Conservation (phyloP, 2,113 vertebrate species). For the Platysternon megacephalum region DNA sequence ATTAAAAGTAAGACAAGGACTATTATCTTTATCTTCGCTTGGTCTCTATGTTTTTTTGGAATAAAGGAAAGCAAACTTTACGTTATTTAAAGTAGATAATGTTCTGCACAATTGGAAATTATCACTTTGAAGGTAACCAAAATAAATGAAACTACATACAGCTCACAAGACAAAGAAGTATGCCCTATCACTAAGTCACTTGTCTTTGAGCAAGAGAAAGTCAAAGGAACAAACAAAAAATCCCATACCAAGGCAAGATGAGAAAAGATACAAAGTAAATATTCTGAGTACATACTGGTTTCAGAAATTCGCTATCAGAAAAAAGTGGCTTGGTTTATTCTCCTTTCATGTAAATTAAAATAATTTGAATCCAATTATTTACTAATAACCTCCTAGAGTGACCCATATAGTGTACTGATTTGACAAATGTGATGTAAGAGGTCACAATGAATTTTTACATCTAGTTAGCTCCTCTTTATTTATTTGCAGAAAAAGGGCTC, state of each 20-base stretch:
- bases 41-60: not conserved
- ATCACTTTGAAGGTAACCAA: not conserved
- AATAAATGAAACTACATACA: not conserved
- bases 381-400: not conserved
- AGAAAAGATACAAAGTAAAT: not conserved
- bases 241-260: not conserved
- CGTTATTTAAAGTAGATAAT: not conserved
- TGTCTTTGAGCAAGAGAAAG: not conserved
- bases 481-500: not conserved
- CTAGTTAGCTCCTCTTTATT: not conserved
- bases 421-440: not conserved
- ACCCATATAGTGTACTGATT: not conserved
- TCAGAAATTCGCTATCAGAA: not conserved
- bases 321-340: not conserved
- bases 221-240: not conserved
- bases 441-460: not conserved
- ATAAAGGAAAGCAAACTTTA: not conserved
- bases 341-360: not conserved
- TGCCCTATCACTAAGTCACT: not conserved
- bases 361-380: not conserved
- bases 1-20: not conserved
- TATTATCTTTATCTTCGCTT: not conserved
- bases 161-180: not conserved
- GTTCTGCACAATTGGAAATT: not conserved
- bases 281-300: not conserved